Percentiles rank a stretch among this genome's conserved stretches.
phyloP scores from a whole-genome alignment of 2,797 vertebrate genomes.

The Cichlasoma orientale region DNA sequence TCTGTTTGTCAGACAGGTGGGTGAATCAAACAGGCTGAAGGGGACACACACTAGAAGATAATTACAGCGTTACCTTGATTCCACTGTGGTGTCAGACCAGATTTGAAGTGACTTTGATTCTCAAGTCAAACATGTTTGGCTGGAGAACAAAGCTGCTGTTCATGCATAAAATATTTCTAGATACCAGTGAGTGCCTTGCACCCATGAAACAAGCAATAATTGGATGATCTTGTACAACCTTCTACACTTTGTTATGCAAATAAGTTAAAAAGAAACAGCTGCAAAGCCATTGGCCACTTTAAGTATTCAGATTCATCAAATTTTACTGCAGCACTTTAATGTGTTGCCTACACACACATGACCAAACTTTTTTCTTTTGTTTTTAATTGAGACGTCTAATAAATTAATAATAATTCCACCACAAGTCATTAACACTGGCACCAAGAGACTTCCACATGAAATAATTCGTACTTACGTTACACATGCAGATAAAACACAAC shows the following conservation, averaged over 20 bases:
- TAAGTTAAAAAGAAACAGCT: not conserved
- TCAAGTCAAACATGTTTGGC: not conserved
- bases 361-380: no score
- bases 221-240: not conserved
- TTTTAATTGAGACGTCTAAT: not conserved
- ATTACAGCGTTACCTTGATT: slow-evolving; percentile 15
- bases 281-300: not conserved
- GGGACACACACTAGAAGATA: not conserved
- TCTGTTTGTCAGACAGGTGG: slow-evolving; percentile 2
- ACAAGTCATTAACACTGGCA: not conserved
- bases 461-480: not conserved
- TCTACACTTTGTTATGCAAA: not conserved
- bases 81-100: slow-evolving; percentile 6
- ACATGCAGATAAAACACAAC: not conserved
- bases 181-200: not conserved
- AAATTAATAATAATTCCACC: no score
- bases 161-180: slow-evolving; percentile 17
- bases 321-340: no score
- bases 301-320: not conserved
- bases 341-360: no score
- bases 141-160: slow-evolving; percentile 22
- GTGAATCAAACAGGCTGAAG: slow-evolving; percentile 19
- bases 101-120: slow-evolving; percentile 20
- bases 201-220: not conserved
- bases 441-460: not conserved